These are phyloP conservation scores for Columba livia DNA, from an alignment of 2,113 vertebrate genomes.

Conservation along the genomic window DNA sequence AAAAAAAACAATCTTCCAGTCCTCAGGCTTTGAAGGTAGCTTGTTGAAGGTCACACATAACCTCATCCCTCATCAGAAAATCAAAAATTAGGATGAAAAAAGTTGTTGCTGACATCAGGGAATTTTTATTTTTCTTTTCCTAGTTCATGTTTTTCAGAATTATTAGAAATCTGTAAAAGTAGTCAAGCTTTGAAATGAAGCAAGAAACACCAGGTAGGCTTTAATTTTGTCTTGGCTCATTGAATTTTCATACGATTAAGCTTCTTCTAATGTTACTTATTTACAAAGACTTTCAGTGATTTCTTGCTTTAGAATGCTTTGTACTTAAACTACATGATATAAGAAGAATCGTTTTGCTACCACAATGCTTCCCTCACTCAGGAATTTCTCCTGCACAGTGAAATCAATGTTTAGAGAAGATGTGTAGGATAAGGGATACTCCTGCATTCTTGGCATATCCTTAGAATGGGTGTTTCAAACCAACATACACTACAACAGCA, in stretches of 20 bases:
- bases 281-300: neutral
- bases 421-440: accelerated
- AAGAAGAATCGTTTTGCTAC: neutral
- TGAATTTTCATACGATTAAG: neutral
- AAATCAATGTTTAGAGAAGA: neutral
- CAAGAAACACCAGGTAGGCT: neutral
- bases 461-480: neutral
- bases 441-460: neutral
- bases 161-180: neutral
- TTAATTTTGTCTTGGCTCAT: neutral
- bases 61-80: neutral
- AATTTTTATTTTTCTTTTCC: neutral
- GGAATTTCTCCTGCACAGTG: neutral
- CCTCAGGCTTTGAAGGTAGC: neutral
- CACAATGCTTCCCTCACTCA: neutral
- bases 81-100: neutral
- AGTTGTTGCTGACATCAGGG: neutral
- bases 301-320: neutral
- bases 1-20: neutral
- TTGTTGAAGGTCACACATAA: neutral
- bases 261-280: neutral
- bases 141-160: neutral
- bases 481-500: neutral
- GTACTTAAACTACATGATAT: neutral
- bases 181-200: neutral